Percentiles rank a stretch among this genome's conserved stretches.
Evolutionary conservation across 2,888 invertebrate genomes (phyloP).

Genomic region (Stenodema calcarata): DNA sequence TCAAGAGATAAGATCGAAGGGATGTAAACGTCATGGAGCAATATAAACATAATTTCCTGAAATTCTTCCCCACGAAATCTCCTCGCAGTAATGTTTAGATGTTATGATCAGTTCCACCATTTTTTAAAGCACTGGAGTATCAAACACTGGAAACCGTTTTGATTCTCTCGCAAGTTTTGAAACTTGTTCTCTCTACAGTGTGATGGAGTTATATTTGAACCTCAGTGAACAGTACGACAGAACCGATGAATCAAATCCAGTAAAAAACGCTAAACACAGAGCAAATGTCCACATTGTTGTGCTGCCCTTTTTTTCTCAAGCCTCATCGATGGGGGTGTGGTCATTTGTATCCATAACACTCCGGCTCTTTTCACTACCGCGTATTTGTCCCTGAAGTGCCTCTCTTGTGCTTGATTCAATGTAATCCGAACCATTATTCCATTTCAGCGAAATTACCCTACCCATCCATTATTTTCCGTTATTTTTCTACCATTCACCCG

Average conservation of each 20-base stretch:
- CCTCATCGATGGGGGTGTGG: not conserved
- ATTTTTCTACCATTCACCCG: not conserved
- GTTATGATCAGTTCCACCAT: no score
- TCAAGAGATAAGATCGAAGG: no score
- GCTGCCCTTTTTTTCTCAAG: not conserved
- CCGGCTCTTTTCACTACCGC: not conserved
- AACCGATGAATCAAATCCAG: not conserved
- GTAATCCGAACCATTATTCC: not conserved
- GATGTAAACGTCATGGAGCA: no score
- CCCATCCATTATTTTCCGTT: not conserved
- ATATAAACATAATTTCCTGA: no score
- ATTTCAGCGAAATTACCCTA: not conserved
- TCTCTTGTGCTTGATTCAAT: not conserved
- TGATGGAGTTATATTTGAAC: no score
- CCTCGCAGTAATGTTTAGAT: no score
- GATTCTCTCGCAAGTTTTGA: no score
- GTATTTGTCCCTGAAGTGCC: not conserved
- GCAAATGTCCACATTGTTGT: not conserved
- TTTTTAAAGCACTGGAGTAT: no score
- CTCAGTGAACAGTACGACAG: not conserved
- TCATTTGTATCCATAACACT: not conserved
- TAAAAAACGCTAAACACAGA: not conserved
- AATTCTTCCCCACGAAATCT: no score
- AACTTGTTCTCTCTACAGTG: no score
- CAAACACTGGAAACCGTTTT: no score